phyloP scores from a whole-genome alignment of 1,140 invertebrate genomes.

The Rhopalosiphum padi region DNA sequence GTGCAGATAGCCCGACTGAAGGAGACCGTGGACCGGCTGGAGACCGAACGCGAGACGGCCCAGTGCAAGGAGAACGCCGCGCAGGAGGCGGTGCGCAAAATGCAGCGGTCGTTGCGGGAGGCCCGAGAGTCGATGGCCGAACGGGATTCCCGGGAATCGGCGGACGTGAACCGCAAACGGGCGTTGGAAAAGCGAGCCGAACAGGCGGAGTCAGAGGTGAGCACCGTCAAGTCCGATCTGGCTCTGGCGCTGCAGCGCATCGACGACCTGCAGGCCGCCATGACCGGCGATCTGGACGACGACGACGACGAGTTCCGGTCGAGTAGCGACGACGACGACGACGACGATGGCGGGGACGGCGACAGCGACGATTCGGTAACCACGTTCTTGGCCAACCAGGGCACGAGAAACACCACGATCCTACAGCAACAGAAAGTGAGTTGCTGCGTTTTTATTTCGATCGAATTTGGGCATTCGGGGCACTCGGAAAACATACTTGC shows the following conservation, averaged over 20 bases:
- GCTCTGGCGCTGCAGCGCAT: constrained; percentile 83
- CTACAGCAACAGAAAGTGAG: constrained; percentile 50
- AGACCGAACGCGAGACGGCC: constrained; percentile 75
- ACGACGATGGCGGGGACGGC: not conserved
- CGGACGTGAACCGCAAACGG: constrained; percentile 73
- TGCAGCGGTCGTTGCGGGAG: constrained; percentile 74
- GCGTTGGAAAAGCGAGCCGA: constrained; percentile 76
- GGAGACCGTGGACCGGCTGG: constrained; percentile 82
- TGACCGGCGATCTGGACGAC: constrained; percentile 76
- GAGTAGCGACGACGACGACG: constrained; percentile 51
- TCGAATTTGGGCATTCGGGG: too few relatives aligned
- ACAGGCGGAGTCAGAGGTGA: constrained; percentile 70
- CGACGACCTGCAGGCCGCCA: constrained; percentile 83
- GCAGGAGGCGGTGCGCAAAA: constrained; percentile 77
- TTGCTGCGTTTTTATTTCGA: not conserved
- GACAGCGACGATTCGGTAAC: constrained; percentile 51
- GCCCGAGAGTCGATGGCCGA: constrained; percentile 75
- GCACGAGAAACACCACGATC: constrained; percentile 18
- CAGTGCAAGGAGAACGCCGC: constrained; percentile 76
- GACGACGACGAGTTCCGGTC: constrained; percentile 63
- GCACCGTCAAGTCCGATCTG: constrained; percentile 74
- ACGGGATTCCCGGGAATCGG: constrained; percentile 73
- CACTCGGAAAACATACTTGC: not conserved
- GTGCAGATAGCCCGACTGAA: constrained; percentile 81
- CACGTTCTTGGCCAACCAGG: constrained; percentile 44